phyloP scores from a whole-genome alignment of 1,140 invertebrate genomes.

The Lutraria rhynchaena region DNA sequence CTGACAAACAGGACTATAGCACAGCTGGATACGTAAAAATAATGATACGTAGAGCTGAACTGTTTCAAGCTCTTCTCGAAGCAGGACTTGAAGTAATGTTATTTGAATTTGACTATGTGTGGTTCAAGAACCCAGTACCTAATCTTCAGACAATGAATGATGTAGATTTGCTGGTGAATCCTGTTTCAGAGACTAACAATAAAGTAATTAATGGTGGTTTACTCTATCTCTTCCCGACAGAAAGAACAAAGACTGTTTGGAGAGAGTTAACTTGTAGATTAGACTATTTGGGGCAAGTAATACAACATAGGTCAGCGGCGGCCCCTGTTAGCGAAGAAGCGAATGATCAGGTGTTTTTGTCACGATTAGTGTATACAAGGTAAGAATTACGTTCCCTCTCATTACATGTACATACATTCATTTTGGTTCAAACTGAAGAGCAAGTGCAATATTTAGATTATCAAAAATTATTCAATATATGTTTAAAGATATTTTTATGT shows the following conservation, averaged over 20 bases:
- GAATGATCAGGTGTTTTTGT: constrained; percentile 35
- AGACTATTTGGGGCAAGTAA: background rate
- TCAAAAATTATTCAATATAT: no score
- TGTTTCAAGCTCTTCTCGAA: constrained; percentile 72
- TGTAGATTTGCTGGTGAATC: constrained; percentile 65
- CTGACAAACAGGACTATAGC: constrained; percentile 66
- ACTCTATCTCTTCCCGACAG: constrained; percentile 19
- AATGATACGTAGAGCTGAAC: no score
- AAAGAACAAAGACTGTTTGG: constrained; percentile 13
- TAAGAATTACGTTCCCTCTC: no score
- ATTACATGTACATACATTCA: no score
- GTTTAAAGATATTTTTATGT: no score
- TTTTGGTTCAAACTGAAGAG: no score
- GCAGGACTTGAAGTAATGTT: constrained; percentile 72
- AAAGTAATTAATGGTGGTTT: constrained; percentile 13
- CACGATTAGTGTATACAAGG: constrained; percentile 16
- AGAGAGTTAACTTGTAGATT: constrained; percentile 6
- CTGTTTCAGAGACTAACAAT: constrained; percentile 42
- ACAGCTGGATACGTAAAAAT: no score
- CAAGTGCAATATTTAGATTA: no score
- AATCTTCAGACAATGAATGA: constrained; percentile 21
- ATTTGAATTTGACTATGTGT: no score
- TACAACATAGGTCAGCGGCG: background rate
- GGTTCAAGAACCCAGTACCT: constrained; percentile 67
- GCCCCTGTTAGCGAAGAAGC: background rate